A percentile compares a stretch with the other conserved stretches of the same genome.
phyloP scores from a whole-genome alignment of 2,888 invertebrate genomes.

The Conistra vaccinii region DNA sequence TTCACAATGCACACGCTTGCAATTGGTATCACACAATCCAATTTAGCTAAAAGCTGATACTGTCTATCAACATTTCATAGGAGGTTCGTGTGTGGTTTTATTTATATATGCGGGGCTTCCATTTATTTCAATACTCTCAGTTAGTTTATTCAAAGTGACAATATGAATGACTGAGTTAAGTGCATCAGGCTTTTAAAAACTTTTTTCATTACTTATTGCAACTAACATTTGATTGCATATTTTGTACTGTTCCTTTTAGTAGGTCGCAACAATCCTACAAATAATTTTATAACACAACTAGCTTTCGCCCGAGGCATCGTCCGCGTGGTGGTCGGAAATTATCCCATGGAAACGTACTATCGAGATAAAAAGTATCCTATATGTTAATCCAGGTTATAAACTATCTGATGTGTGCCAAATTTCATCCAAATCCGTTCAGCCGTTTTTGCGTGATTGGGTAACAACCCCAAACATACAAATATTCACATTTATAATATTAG shows the following conservation, averaged over 20 bases:
- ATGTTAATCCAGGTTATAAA: too few species aligned
- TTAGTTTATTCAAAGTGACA: slow-evolving; percentile 55
- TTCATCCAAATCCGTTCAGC: too few species aligned
- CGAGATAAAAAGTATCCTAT: too few species aligned
- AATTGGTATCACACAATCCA: slow-evolving; percentile 67
- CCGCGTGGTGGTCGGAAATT: too few species aligned
- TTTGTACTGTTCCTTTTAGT: neutral
- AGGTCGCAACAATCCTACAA: neutral
- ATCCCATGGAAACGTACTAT: too few species aligned
- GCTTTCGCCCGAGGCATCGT: too few species aligned
- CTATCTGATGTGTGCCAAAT: too few species aligned
- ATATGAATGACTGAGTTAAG: slow-evolving; percentile 30
- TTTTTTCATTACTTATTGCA: slow-evolving; percentile 1
- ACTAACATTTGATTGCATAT: neutral
- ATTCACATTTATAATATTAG: too few species aligned
- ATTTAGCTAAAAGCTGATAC: slow-evolving; percentile 82
- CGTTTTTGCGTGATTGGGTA: too few species aligned
- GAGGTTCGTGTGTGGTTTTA: slow-evolving; percentile 67
- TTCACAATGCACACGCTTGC: slow-evolving; percentile 53
- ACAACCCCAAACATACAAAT: too few species aligned
- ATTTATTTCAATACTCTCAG: slow-evolving; percentile 68
- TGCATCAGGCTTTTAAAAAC: slow-evolving; percentile 3
- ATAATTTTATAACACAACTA: neutral
- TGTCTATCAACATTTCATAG: slow-evolving; percentile 63
- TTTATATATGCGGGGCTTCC: slow-evolving; percentile 65